phyloP scores from a whole-genome alignment of 2,888 invertebrate genomes.

The Mallateleia sp. region DNA sequence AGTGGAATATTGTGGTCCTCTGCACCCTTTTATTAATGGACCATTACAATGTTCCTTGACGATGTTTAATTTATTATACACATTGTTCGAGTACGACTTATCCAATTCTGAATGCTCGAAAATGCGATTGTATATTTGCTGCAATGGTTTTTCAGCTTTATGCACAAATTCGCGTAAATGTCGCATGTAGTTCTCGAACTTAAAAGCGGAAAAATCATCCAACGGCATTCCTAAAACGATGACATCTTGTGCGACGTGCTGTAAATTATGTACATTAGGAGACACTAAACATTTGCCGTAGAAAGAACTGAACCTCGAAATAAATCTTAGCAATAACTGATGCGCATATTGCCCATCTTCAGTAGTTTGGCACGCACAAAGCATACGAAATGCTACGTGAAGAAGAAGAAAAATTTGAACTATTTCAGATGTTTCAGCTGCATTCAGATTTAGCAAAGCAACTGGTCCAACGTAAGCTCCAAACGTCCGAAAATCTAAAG shows the following conservation, averaged over 20 bases:
- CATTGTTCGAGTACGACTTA: background rate
- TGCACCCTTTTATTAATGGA: conserved; percentile 18
- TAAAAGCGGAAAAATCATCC: conserved; percentile 38
- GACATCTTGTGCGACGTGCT: conserved; percentile 43
- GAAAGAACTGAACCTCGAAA: conserved; percentile 1
- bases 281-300: conserved; percentile 44
- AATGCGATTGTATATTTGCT: background rate
- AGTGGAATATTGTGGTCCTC: conserved; percentile 11
- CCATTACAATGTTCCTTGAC: conserved; percentile 16
- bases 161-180: conserved; percentile 27
- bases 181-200: conserved; percentile 53
- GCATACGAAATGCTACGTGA: conserved; percentile 46
- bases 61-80: background rate
- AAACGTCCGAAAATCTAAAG: conserved; percentile 56
- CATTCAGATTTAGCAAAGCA: conserved; percentile 9
- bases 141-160: conserved; percentile 3
- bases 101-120: background rate
- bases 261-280: conserved; percentile 44
- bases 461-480: conserved; percentile 50
- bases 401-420: conserved; percentile 34
- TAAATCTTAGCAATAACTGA: conserved; percentile 34
- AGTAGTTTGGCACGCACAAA: background rate
- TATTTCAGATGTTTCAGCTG: conserved; percentile 18
- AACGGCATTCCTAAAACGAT: conserved; percentile 4
- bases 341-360: conserved; percentile 37